Conservation (phyloP, 2,888 invertebrate genomes). For the Drosophila recens region DNA sequence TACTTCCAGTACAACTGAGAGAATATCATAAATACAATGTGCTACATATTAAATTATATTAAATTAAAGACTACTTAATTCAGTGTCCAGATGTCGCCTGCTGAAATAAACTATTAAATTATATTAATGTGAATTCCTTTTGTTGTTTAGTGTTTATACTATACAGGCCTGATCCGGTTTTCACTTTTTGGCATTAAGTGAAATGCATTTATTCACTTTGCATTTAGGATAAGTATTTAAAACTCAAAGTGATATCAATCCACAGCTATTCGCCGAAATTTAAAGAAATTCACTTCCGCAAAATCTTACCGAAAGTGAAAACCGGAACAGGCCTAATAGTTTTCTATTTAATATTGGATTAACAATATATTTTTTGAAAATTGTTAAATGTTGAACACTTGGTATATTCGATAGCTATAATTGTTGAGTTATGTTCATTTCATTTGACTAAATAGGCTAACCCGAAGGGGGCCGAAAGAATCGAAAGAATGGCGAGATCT, state of each 20-base stretch:
- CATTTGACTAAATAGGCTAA: conserved; percentile 43
- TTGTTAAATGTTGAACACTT: not conserved
- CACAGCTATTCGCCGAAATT: too few species aligned
- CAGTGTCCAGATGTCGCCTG: not conserved
- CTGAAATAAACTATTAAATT: not conserved
- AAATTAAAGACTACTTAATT: not conserved
- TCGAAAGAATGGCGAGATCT: conserved; percentile 34
- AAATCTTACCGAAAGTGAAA: too few species aligned
- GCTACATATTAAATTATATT: not conserved
- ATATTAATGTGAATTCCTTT: not conserved
- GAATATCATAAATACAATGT: not conserved
- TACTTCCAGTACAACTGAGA: not conserved
- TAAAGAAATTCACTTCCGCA: too few species aligned
- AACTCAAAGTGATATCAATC: too few species aligned
- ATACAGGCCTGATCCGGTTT: too few species aligned
- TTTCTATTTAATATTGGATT: too few species aligned
- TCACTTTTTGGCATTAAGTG: too few species aligned
- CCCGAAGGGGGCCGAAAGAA: conserved; percentile 32
- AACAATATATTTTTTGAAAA: too few species aligned
- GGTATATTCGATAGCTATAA: not conserved
- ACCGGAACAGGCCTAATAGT: too few species aligned
- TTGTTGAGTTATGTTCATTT: not conserved
- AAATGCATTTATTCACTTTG: too few species aligned
- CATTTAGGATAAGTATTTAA: too few species aligned
- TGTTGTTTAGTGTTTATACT: not conserved